phyloP scores from a whole-genome alignment of 2,797 vertebrate species.

The Odontamblyopus lacepedii region DNA sequence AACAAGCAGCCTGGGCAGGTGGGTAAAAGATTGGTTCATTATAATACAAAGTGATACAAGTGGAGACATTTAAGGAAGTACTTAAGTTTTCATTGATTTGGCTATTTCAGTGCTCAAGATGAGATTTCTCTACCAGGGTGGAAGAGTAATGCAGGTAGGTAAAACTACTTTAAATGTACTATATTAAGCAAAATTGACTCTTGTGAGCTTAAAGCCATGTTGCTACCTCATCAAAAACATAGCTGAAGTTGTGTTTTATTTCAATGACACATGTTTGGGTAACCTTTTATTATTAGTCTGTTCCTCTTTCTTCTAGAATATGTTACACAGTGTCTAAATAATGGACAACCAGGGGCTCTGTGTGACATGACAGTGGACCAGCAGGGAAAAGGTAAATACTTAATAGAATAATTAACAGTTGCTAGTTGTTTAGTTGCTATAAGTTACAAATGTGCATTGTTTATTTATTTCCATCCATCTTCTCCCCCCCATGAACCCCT shows the following conservation, averaged over 20 bases:
- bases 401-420: constrained; percentile 6
- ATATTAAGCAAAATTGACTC: no score
- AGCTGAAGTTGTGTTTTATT: no score
- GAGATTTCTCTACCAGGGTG: constrained; percentile 63
- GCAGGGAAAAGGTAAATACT: constrained; percentile 56
- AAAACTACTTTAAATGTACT: background rate
- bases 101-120: constrained; percentile 54
- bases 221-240: no score
- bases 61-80: constrained; percentile 1
- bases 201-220: no score
- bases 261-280: no score
- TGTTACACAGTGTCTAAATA: constrained; percentile 79
- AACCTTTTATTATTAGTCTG: no score
- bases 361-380: constrained; percentile 82
- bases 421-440: constrained; percentile 8
- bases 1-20: constrained; percentile 58
- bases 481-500: no score
- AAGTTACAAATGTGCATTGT: background rate
- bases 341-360: constrained; percentile 52
- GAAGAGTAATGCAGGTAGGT: constrained; percentile 69
- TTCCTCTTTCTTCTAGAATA: constrained; percentile 70
- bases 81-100: background rate
- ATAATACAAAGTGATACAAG: background rate
- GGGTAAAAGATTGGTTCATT: constrained; percentile 27
- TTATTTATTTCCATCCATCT: background rate